phyloP scores from a whole-genome alignment of 2,113 vertebrate genomes.

The Siphamia tubifer region DNA sequence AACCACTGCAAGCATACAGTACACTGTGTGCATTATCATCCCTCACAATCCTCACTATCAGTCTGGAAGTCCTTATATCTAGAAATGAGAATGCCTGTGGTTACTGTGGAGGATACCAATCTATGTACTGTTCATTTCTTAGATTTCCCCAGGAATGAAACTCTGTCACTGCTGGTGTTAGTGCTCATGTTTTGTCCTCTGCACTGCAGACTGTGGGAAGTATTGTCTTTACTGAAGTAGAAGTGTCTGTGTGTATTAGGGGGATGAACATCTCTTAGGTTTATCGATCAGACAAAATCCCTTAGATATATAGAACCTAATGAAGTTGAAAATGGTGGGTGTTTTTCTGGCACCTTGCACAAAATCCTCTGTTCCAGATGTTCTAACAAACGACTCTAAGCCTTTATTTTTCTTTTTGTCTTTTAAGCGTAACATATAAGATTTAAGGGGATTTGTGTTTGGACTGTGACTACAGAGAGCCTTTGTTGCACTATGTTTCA shows the following conservation, averaged over 20 bases:
- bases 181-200: neutral
- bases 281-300: slow-evolving; percentile 54
- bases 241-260: neutral
- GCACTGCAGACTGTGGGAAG: neutral
- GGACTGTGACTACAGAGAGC: too few relatives aligned
- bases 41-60: too few relatives aligned
- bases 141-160: neutral
- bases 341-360: neutral
- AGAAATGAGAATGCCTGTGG: neutral
- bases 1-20: neutral
- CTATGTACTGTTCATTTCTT: neutral
- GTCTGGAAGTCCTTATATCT: neutral
- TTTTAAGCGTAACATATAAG: neutral
- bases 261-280: slow-evolving; percentile 27
- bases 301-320: slow-evolving; percentile 22
- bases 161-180: neutral
- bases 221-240: slow-evolving; percentile 2
- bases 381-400: neutral
- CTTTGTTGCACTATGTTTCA: too few relatives aligned
- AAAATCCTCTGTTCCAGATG: neutral
- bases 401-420: neutral
- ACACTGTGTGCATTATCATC: too few relatives aligned
- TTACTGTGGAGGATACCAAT: neutral
- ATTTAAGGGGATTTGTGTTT: too few relatives aligned
- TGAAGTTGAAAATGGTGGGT: slow-evolving; percentile 42